These are phyloP conservation scores for Exocentrus adspersus DNA, from an alignment of 2,888 invertebrate genomes.

Conservation along the genomic window DNA sequence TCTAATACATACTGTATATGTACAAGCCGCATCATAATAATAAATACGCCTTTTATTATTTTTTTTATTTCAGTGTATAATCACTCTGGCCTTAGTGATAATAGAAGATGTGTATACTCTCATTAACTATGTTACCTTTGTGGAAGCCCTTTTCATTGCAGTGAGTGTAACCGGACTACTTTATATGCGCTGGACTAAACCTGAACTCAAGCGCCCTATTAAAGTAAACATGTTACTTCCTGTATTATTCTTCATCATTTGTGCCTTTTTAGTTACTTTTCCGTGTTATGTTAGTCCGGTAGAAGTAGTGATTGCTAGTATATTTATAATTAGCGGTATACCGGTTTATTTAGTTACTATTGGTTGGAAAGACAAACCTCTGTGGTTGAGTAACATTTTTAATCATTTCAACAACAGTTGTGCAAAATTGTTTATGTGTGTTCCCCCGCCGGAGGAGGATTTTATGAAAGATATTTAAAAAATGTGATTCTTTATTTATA, in stretches of 20 bases:
- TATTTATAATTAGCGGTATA: constrained; percentile 83
- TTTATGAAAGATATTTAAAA: constrained; percentile 32
- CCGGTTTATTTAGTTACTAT: constrained; percentile 84
- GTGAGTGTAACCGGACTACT: constrained; percentile 86
- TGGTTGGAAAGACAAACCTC: constrained; percentile 74
- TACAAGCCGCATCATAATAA: too few species aligned
- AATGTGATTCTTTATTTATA: too few species aligned
- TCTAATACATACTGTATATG: too few species aligned
- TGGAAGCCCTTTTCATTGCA: constrained; percentile 92
- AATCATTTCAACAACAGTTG: constrained; percentile 77
- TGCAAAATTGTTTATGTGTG: constrained; percentile 84
- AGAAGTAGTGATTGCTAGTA: constrained; percentile 81
- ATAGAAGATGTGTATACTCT: constrained; percentile 87
- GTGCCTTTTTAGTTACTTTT: constrained; percentile 81
- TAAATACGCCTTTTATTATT: constrained; percentile 1
- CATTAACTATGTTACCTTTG: constrained; percentile 92
- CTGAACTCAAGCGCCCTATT: constrained; percentile 84
- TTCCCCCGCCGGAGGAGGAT: constrained; percentile 68
- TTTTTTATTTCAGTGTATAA: constrained; percentile 76
- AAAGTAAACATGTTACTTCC: constrained; percentile 77
- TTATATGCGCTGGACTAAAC: constrained; percentile 83
- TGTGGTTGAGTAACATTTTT: constrained; percentile 74
- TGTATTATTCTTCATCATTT: constrained; percentile 78
- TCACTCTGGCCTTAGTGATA: constrained; percentile 82
- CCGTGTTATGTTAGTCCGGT: constrained; percentile 83